These are phyloP conservation scores for Aramus guarauna DNA, from an alignment of 2,113 vertebrate species.

Conservation along the genomic window DNA sequence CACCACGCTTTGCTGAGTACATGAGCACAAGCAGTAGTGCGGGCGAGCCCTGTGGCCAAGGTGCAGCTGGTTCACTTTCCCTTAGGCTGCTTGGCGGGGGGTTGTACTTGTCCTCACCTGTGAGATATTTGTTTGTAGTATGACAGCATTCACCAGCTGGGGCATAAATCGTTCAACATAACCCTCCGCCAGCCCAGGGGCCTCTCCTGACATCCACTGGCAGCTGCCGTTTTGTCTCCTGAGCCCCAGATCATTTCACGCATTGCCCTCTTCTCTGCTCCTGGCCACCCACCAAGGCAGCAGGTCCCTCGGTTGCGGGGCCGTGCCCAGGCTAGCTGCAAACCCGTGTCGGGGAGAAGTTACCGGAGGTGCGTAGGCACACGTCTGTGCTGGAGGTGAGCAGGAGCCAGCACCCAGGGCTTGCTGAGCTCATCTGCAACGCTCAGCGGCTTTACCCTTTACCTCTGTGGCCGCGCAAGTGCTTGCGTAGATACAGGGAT, in stretches of 20 bases:
- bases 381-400: background rate
- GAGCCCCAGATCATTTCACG: background rate
- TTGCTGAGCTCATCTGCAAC: background rate
- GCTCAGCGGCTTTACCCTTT: background rate
- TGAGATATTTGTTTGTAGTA: background rate
- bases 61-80: background rate
- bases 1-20: fast-evolving
- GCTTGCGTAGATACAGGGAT: background rate
- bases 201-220: background rate
- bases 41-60: background rate
- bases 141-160: background rate
- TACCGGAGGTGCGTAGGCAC: background rate
- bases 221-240: background rate
- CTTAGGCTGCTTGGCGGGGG: background rate
- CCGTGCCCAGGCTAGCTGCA: background rate
- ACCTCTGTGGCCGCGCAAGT: background rate
- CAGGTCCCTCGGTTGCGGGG: fast-evolving
- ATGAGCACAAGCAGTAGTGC: background rate
- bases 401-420: background rate
- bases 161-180: background rate
- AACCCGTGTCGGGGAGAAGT: background rate
- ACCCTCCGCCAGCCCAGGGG: too few relatives aligned
- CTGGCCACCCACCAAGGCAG: background rate
- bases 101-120: background rate
- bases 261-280: background rate